phyloP scores from a whole-genome alignment of 2,888 invertebrate genomes.

The Melolontha melolontha region DNA sequence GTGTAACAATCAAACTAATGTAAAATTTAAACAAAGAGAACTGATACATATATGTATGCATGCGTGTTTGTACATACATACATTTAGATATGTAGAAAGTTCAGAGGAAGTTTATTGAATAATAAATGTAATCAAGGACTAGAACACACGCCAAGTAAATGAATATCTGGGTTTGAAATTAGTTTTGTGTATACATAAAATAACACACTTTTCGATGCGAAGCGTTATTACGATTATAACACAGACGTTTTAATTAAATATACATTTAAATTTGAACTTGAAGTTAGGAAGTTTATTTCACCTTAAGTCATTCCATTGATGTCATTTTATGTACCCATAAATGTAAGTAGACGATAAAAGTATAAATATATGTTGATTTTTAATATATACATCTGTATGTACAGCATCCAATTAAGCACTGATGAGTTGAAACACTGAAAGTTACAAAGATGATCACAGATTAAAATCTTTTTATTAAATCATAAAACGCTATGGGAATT shows the following conservation, averaged over 20 bases:
- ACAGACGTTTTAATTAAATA: slow-evolving; percentile 2
- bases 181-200: slow-evolving; percentile 1
- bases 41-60: neutral
- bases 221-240: slow-evolving; percentile 8
- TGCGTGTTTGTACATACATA: no score
- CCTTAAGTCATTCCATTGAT: no score
- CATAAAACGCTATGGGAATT: no score
- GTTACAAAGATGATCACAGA: no score
- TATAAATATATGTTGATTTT: no score
- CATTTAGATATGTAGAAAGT: neutral
- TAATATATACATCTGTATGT: no score
- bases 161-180: slow-evolving; percentile 10
- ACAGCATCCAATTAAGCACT: no score
- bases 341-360: no score
- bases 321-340: no score
- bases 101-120: slow-evolving; percentile 27
- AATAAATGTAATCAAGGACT: slow-evolving; percentile 30
- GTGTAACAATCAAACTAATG: slow-evolving; percentile 6
- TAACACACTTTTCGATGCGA: slow-evolving; percentile 5
- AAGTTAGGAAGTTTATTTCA: no score
- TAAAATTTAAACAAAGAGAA: slow-evolving; percentile 22
- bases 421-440: no score
- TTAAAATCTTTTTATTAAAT: no score
- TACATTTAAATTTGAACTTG: neutral
- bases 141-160: slow-evolving; percentile 17